Percentiles rank a stretch among this genome's conserved stretches.
These are phyloP conservation scores for Tetranychus piercei DNA, from an alignment of 2,888 invertebrate genomes.

Conservation along the genomic window DNA sequence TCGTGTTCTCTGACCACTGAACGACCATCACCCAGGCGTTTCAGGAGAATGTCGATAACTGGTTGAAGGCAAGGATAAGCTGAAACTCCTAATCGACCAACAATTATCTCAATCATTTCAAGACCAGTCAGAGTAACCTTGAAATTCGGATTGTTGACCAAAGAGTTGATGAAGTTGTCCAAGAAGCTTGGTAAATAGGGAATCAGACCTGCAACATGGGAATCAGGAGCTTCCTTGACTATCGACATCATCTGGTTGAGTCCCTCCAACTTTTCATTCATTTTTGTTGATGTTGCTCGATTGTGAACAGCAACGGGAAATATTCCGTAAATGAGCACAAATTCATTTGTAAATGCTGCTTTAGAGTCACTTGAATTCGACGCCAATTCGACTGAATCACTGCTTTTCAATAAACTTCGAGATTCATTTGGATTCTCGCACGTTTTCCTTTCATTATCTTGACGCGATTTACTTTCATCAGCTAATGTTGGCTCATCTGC, in stretches of 20 bases:
- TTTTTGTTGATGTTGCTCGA: slow-evolving; percentile 4
- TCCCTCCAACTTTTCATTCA: slow-evolving; percentile 12
- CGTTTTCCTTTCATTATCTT: background rate
- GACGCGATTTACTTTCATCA: background rate
- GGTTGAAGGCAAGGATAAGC: slow-evolving; percentile 36
- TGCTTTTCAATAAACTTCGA: background rate
- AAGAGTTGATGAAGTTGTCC: slow-evolving; percentile 39
- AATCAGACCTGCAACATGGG: slow-evolving; percentile 39
- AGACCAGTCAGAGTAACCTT: slow-evolving; percentile 37
- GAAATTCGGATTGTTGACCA: slow-evolving; percentile 45
- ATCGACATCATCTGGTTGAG: slow-evolving; percentile 16
- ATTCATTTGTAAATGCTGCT: background rate
- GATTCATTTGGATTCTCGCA: background rate
- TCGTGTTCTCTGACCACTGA: slow-evolving; percentile 37
- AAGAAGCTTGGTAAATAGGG: slow-evolving; percentile 46
- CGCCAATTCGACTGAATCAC: background rate
- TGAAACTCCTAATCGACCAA: slow-evolving; percentile 33
- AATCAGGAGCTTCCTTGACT: slow-evolving; percentile 29
- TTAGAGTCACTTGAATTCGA: background rate
- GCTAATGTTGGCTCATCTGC: background rate
- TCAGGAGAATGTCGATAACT: slow-evolving; percentile 35
- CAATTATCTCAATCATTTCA: slow-evolving; percentile 36
- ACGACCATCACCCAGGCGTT: slow-evolving; percentile 38
- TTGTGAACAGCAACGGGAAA: slow-evolving; percentile 18
- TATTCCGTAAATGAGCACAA: slow-evolving; percentile 15